Percentiles rank a stretch among this genome's conserved stretches.
Evolutionary conservation across 2,113 vertebrate species (phyloP).

Genomic region (Mustelus asterias): DNA sequence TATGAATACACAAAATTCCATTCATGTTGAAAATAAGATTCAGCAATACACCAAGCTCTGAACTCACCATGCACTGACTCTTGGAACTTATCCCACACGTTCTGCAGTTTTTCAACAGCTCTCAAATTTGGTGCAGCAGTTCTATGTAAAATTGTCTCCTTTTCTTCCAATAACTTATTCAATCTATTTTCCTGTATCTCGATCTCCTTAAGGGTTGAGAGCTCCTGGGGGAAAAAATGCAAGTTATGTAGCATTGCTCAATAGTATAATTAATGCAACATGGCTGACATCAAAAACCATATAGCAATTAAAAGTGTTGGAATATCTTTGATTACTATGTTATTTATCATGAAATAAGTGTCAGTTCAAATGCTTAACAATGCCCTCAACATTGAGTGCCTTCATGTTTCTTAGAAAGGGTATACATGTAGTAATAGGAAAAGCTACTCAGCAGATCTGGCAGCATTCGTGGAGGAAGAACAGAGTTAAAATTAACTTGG

Average conservation of each 20-base stretch:
- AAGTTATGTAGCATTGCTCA: not conserved
- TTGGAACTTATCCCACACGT: constrained; percentile 67
- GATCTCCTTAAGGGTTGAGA: constrained; percentile 59
- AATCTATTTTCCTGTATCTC: constrained; percentile 54
- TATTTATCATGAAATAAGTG: not conserved
- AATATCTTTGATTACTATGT: not conserved
- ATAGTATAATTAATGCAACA: not conserved
- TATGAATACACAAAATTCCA: not conserved
- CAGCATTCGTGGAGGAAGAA: no score
- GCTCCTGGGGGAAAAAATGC: constrained; percentile 48
- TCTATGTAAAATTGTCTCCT: constrained; percentile 59
- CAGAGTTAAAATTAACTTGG: no score
- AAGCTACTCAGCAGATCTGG: not conserved
- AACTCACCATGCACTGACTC: constrained; percentile 71
- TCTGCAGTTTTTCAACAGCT: constrained; percentile 71
- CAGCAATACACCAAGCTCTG: not conserved
- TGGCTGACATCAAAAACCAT: not conserved
- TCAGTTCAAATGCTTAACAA: not conserved
- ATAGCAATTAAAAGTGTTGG: not conserved
- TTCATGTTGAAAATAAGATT: not conserved
- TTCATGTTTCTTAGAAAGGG: not conserved
- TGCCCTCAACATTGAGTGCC: not conserved
- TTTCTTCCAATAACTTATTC: constrained; percentile 53
- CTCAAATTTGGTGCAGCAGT: constrained; percentile 77
- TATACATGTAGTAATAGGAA: not conserved